A percentile compares a stretch with the other conserved stretches of the same genome.
Evolutionary conservation across 2,888 invertebrate genomes (phyloP).

Genomic region (Patella caerulea): DNA sequence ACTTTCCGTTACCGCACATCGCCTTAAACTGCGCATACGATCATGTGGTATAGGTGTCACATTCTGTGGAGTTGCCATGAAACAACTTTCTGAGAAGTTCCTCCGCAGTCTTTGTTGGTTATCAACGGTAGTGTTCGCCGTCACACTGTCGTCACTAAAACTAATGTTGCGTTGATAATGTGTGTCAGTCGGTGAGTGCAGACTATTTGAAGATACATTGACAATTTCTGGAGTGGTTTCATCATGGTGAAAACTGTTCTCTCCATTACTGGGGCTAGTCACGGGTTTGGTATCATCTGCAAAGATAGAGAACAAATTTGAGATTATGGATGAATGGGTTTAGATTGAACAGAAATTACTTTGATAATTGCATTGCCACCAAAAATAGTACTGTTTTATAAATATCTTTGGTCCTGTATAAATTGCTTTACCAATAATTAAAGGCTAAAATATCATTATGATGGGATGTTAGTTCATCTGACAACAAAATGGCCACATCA

Average conservation of each 20-base stretch:
- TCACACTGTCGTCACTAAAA: slow-evolving; percentile 63
- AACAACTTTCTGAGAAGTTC: slow-evolving; percentile 12
- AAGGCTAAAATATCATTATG: too few species aligned
- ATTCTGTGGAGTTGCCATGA: not conserved
- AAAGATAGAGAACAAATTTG: not conserved
- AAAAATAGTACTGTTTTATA: too few species aligned
- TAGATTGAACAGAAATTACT: too few species aligned
- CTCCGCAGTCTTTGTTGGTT: slow-evolving; percentile 20
- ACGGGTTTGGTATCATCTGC: slow-evolving; percentile 9
- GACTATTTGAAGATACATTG: not conserved
- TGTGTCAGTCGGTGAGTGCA: not conserved
- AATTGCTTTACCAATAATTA: too few species aligned
- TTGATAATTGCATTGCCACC: too few species aligned
- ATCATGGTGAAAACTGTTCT: not conserved
- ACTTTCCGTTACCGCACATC: not conserved
- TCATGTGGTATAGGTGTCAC: not conserved
- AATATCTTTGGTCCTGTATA: too few species aligned
- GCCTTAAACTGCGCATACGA: not conserved
- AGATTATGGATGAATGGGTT: too few species aligned
- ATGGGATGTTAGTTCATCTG: too few species aligned
- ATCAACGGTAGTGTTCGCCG: slow-evolving; percentile 54
- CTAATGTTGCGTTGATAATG: slow-evolving; percentile 53
- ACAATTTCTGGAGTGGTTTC: slow-evolving; percentile 1
- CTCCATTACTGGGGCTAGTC: slow-evolving; percentile 7
- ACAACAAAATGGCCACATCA: not conserved